A percentile compares a stretch with the other conserved stretches of the same genome.
Conservation (phyloP, 1,140 invertebrate genomes). For the Tetragonula clypearis region DNA sequence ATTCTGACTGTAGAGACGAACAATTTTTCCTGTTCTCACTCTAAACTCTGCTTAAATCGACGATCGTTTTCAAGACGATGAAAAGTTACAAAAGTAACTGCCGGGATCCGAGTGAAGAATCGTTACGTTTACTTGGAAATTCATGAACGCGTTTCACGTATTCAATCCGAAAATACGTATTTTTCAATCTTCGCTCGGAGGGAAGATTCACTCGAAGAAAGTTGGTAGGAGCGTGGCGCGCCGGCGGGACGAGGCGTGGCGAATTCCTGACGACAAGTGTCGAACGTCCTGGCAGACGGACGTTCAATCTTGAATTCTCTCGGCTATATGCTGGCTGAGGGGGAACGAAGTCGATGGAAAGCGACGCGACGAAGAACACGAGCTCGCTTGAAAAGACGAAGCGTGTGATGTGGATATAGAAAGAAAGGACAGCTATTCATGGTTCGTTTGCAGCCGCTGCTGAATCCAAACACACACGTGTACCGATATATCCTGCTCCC, state of each 20-base stretch:
- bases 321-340: background rate
- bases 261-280: constrained; percentile 27
- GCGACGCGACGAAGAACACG: constrained; percentile 4
- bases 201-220: constrained; percentile 13
- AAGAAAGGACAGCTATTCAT: constrained; percentile 41
- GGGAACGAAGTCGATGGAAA: constrained; percentile 22
- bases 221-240: background rate
- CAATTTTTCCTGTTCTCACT: background rate
- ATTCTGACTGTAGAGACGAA: too few species aligned
- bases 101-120: background rate
- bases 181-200: constrained; percentile 10
- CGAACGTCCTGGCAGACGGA: background rate
- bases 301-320: constrained; percentile 43
- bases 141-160: background rate
- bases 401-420: too few species aligned
- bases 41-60: background rate
- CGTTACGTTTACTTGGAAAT: background rate
- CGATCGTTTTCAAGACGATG: background rate
- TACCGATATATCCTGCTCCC: too few species aligned
- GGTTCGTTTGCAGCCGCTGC: constrained; percentile 24
- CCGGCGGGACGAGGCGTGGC: background rate
- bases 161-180: constrained; percentile 18
- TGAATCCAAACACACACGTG: constrained; percentile 32
- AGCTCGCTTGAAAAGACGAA: background rate
- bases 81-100: background rate